phyloP scores from a whole-genome alignment of 1,140 invertebrate species.

The Pseudomyrmex concolor region DNA sequence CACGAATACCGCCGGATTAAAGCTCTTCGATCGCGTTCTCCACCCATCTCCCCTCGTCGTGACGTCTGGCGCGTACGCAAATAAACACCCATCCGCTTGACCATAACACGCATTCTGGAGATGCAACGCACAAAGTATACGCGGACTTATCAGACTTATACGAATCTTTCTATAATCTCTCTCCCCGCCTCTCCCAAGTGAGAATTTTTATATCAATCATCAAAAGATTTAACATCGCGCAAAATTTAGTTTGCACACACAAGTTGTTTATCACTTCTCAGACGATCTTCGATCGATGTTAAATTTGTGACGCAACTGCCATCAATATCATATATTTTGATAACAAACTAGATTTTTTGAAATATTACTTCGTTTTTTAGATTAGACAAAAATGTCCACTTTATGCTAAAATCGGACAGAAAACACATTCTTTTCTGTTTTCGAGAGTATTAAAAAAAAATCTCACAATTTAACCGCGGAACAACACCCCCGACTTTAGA shows the following conservation, averaged over 20 bases:
- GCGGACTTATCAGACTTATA: too few relatives aligned
- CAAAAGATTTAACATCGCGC: too few relatives aligned
- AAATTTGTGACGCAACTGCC: too few relatives aligned
- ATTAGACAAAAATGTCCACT: background rate
- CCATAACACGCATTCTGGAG: conserved; percentile 6
- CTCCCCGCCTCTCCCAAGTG: too few relatives aligned
- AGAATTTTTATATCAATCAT: too few relatives aligned
- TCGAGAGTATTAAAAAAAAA: background rate
- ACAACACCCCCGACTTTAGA: background rate
- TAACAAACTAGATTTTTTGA: too few relatives aligned
- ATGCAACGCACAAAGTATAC: background rate
- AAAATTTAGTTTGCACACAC: too few relatives aligned
- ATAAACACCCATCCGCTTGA: conserved; percentile 15
- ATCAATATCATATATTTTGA: too few relatives aligned
- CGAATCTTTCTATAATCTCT: too few relatives aligned
- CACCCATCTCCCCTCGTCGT: background rate
- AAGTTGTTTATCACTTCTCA: too few relatives aligned
- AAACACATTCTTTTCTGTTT: background rate
- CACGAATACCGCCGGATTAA: conserved; percentile 64
- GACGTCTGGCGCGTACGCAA: conserved; percentile 39
- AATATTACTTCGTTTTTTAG: background rate
- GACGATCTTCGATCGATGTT: too few relatives aligned
- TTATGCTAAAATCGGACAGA: background rate
- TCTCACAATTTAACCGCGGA: background rate
- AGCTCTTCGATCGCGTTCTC: conserved; percentile 37